Conservation (phyloP, 23 tunicate species). For the Trididemnum nubilum region DNA sequence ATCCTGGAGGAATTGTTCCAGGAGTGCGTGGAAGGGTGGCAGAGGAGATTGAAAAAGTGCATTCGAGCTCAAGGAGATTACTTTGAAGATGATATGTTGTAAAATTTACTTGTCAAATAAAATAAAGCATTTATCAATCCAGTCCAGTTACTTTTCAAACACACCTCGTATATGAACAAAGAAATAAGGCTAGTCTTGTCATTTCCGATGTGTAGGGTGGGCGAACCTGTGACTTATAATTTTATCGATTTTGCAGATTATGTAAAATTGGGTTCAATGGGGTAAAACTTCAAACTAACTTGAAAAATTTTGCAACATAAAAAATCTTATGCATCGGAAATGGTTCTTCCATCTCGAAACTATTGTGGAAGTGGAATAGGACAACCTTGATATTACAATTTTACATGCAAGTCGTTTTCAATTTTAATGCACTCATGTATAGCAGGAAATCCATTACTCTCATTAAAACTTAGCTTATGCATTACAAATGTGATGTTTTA, state of each 20-base stretch:
- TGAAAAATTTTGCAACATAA: too few species aligned
- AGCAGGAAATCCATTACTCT: neutral
- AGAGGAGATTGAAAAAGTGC: too few species aligned
- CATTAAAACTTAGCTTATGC: neutral
- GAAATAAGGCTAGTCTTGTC: neutral
- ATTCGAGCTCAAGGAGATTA: too few species aligned
- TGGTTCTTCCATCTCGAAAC: neutral
- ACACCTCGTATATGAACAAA: too few species aligned
- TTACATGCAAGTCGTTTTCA: neutral
- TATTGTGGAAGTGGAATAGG: constrained; percentile 7
- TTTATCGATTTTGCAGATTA: neutral
- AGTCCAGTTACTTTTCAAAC: too few species aligned
- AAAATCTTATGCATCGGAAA: neutral
- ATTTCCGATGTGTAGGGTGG: neutral
- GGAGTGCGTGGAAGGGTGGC: too few species aligned
- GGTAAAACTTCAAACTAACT: neutral
- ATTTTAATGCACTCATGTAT: too few species aligned
- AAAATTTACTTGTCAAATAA: too few species aligned
- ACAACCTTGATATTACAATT: neutral
- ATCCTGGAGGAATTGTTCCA: too few species aligned
- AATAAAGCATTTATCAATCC: too few species aligned
- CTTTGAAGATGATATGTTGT: too few species aligned
- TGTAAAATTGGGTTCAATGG: neutral
- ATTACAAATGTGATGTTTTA: neutral
- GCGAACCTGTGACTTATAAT: neutral